These are phyloP conservation scores for Lycia hirtaria DNA, from an alignment of 2,888 invertebrate species.

Conservation along the genomic window DNA sequence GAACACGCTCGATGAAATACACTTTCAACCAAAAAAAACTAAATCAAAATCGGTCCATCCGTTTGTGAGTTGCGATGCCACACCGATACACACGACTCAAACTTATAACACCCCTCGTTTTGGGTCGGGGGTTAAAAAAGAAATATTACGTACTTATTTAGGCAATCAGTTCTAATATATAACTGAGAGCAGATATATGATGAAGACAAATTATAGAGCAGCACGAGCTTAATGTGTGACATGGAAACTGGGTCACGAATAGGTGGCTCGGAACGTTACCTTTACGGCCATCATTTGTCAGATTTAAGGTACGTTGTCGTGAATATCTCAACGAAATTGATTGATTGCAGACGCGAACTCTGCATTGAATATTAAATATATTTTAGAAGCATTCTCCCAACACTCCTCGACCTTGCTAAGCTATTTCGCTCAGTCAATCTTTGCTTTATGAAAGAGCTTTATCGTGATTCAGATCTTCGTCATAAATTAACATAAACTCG, in stretches of 20 bases:
- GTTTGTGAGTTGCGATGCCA: no score
- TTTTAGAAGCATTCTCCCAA: constrained; percentile 36
- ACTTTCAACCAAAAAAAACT: no score
- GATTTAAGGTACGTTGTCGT: constrained; percentile 25
- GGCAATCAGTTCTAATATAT: no score
- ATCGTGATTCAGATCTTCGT: constrained; percentile 39
- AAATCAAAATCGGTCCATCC: no score
- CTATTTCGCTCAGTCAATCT: constrained; percentile 56
- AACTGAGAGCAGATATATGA: neutral
- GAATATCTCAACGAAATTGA: constrained; percentile 23
- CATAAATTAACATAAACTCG: constrained; percentile 63
- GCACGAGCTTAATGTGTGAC: constrained; percentile 27
- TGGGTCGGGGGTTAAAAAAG: no score
- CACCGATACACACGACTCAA: no score
- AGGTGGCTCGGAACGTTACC: constrained; percentile 35
- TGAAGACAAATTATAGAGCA: constrained; percentile 26
- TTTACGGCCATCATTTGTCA: constrained; percentile 31
- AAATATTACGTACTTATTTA: no score
- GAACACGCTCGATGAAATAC: no score
- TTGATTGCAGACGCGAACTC: constrained; percentile 24
- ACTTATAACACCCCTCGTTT: no score
- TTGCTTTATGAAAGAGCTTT: constrained; percentile 51
- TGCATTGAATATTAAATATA: constrained; percentile 27
- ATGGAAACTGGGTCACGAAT: constrained; percentile 33
- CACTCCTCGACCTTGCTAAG: constrained; percentile 36